These are phyloP conservation scores for Volucella zonaria DNA, from an alignment of 2,888 invertebrate genomes.

Conservation along the genomic window DNA sequence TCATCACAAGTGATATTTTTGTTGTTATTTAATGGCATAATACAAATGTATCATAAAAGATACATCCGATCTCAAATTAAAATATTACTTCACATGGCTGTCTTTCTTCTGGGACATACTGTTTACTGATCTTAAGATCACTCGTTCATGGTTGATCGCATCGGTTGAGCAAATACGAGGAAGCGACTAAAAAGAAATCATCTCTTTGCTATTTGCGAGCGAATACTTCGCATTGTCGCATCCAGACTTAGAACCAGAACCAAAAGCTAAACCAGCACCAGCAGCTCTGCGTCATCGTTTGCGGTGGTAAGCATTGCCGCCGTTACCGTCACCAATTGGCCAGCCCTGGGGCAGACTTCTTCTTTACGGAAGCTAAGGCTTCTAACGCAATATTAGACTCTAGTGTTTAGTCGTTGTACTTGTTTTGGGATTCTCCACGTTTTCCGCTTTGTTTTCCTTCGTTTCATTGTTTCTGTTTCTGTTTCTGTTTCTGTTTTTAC, in stretches of 20 bases:
- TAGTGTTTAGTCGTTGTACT: constrained; percentile 25
- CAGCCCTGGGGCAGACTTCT: constrained; percentile 17
- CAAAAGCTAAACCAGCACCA: not conserved
- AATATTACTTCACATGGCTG: too few relatives aligned
- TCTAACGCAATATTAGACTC: constrained; percentile 65
- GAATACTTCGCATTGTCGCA: constrained; percentile 27
- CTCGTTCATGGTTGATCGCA: constrained; percentile 39
- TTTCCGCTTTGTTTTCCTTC: constrained; percentile 24
- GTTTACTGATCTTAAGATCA: constrained; percentile 6
- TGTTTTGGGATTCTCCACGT: constrained; percentile 62
- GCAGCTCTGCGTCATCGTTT: constrained; percentile 63
- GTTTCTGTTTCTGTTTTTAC: constrained; percentile 45
- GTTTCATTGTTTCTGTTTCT: constrained; percentile 18
- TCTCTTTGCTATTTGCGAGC: constrained; percentile 12
- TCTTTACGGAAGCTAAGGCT: constrained; percentile 58
- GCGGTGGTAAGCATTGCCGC: constrained; percentile 33
- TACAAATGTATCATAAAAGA: too few relatives aligned
- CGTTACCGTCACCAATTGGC: constrained; percentile 21
- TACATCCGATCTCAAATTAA: too few relatives aligned
- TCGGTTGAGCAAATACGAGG: constrained; percentile 43
- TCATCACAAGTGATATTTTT: too few relatives aligned
- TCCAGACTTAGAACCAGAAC: too few relatives aligned
- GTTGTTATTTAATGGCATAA: too few relatives aligned
- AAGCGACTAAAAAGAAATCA: constrained; percentile 36
- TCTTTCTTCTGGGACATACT: constrained; percentile 22